Conservation (phyloP, 2,797 vertebrate species). For the Carapus acus region DNA sequence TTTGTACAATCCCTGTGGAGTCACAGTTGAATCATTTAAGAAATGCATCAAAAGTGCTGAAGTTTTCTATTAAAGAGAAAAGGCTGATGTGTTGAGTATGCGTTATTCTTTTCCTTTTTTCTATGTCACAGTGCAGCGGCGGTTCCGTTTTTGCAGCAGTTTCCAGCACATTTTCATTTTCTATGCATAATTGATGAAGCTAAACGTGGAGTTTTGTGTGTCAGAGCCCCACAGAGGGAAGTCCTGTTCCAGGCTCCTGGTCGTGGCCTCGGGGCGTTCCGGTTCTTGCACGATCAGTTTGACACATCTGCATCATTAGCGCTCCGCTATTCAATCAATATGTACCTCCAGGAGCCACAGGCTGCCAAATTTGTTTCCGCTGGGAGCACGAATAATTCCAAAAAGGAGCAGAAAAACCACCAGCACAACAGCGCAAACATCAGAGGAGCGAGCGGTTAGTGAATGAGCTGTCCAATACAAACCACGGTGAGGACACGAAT, state of each 20-base stretch:
- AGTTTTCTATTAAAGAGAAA: not conserved
- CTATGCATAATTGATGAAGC: constrained; percentile 45
- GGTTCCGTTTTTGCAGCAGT: constrained; percentile 6
- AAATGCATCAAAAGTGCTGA: no score
- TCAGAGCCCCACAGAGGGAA: constrained; percentile 8
- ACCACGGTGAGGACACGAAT: no score
- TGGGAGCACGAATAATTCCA: constrained; percentile 10
- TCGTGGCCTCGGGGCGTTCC: not conserved
- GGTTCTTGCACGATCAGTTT: constrained; percentile 6
- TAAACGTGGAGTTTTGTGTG: constrained; percentile 51
- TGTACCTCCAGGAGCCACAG: constrained; percentile 10
- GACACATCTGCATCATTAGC: constrained; percentile 21
- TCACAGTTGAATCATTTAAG: no score
- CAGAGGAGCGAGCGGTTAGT: no score
- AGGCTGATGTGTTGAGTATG: not conserved
- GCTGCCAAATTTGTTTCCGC: constrained; percentile 8
- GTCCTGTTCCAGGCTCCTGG: constrained; percentile 3
- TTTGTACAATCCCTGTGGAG: constrained; percentile 7
- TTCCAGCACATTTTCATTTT: constrained; percentile 33
- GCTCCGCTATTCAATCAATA: constrained; percentile 35
- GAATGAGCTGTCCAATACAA: no score
- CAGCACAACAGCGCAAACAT: no score
- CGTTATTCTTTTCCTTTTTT: not conserved
- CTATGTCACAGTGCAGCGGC: constrained; percentile 15
- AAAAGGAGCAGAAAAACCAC: not conserved